phyloP scores from a whole-genome alignment of 2,888 invertebrate species.

The Tuta absoluta region DNA sequence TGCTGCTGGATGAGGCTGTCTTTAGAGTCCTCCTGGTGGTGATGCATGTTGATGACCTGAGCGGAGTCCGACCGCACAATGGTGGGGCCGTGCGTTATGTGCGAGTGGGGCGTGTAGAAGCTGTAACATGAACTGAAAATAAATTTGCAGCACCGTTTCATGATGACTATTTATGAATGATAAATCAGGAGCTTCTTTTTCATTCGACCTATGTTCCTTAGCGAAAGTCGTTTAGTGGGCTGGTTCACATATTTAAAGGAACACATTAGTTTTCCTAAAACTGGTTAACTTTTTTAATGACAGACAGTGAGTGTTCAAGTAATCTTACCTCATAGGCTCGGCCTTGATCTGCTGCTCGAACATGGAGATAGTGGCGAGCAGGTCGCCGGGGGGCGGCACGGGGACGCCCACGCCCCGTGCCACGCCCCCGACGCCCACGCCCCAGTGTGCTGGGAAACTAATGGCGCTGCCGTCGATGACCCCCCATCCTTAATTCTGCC shows the following conservation, averaged over 20 bases:
- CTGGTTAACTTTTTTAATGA: too few relatives aligned
- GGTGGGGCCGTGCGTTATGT: constrained; percentile 72
- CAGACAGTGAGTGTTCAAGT: background rate
- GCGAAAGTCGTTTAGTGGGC: too few relatives aligned
- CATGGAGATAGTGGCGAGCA: constrained; percentile 84
- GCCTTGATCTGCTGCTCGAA: constrained; percentile 87
- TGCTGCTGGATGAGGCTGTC: constrained; percentile 77
- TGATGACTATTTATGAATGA: background rate
- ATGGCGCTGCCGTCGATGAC: constrained; percentile 75
- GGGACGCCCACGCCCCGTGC: constrained; percentile 82
- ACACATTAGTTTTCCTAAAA: too few relatives aligned
- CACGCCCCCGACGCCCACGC: constrained; percentile 83
- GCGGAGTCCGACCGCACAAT: constrained; percentile 72
- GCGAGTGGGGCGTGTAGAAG: constrained; percentile 75
- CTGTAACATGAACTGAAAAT: constrained; percentile 49
- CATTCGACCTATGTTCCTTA: too few relatives aligned
- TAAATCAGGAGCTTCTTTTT: background rate
- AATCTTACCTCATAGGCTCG: constrained; percentile 83
- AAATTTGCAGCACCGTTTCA: background rate
- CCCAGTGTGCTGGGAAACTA: constrained; percentile 83
- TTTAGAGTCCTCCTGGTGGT: constrained; percentile 72
- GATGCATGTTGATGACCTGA: constrained; percentile 72
- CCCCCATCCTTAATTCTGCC: constrained; percentile 81
- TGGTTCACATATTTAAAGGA: too few relatives aligned
- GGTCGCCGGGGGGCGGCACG: constrained; percentile 83